Evolutionary conservation across 2,888 invertebrate genomes (phyloP).

Genomic region (Aphodius granarius): DNA sequence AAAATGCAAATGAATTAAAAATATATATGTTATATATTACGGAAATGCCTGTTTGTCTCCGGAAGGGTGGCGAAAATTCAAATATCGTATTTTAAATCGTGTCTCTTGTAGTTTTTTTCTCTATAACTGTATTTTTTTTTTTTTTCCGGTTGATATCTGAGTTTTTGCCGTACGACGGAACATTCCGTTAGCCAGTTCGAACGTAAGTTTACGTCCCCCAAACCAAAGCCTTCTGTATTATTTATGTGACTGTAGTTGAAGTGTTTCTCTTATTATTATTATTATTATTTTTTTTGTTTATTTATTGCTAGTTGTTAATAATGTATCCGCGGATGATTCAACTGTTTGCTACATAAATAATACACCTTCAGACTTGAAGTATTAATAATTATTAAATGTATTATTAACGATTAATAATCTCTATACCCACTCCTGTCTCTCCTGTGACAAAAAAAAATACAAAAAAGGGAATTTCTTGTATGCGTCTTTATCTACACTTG

Average conservation of each 20-base stretch:
- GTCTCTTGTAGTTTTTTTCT: background rate
- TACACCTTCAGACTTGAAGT: slow-evolving; percentile 45
- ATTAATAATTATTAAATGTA: slow-evolving; percentile 43
- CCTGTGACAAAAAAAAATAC: too few species aligned
- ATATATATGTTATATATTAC: background rate
- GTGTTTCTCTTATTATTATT: slow-evolving; percentile 19
- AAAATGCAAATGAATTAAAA: slow-evolving; percentile 9
- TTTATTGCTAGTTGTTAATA: slow-evolving; percentile 32
- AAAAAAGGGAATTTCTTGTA: slow-evolving; percentile 31
- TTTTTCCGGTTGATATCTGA: slow-evolving; percentile 42
- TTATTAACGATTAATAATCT: slow-evolving; percentile 47
- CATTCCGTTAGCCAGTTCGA: slow-evolving; percentile 45
- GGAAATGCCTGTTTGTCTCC: slow-evolving; percentile 31
- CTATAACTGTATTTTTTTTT: background rate
- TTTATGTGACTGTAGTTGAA: slow-evolving; percentile 31
- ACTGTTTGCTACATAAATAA: slow-evolving; percentile 31
- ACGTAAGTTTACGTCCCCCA: slow-evolving; percentile 45
- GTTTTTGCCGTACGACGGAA: slow-evolving; percentile 44
- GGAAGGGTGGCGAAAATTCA: slow-evolving; percentile 45
- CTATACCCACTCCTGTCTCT: slow-evolving; percentile 26
- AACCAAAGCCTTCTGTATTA: slow-evolving; percentile 45
- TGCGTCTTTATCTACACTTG: slow-evolving; percentile 38
- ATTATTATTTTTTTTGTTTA: slow-evolving; percentile 24
- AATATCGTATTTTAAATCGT: slow-evolving; percentile 39
- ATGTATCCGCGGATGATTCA: slow-evolving; percentile 30